Conservation (phyloP, 2,113 vertebrate species). For the Mormyrus lacerda region DNA sequence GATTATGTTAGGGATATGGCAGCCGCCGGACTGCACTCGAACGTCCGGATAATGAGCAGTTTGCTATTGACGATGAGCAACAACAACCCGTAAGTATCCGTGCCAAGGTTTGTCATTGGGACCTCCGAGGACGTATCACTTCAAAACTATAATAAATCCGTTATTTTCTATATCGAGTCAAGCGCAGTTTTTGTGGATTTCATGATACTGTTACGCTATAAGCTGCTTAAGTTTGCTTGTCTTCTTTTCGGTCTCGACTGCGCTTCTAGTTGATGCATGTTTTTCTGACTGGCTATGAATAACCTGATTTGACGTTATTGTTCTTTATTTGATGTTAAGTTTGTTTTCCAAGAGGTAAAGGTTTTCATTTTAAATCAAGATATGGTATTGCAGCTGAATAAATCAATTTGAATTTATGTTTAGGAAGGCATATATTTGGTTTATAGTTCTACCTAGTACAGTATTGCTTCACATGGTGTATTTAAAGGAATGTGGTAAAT, state of each 20-base stretch:
- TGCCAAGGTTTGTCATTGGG: not conserved
- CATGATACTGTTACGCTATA: not conserved
- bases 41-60: conserved; percentile 90
- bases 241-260: not conserved
- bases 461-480: not conserved
- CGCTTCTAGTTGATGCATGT: not conserved
- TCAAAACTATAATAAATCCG: not conserved
- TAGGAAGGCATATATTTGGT: not conserved
- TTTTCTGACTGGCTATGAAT: not conserved
- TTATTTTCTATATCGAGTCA: not conserved
- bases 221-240: not conserved
- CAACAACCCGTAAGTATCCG: conserved; percentile 88
- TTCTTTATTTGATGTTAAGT: not conserved
- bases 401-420: not conserved
- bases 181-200: not conserved
- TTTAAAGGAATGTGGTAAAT: not conserved
- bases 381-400: not conserved
- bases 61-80: conserved; percentile 93
- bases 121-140: not conserved
- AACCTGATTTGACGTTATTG: not conserved
- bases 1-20: conserved; percentile 97
- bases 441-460: not conserved
- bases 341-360: not conserved
- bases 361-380: not conserved
- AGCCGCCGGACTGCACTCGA: conserved; percentile 89